These are phyloP conservation scores for Corythaeola cristata DNA, from an alignment of 2,113 vertebrate genomes.

Conservation along the genomic window DNA sequence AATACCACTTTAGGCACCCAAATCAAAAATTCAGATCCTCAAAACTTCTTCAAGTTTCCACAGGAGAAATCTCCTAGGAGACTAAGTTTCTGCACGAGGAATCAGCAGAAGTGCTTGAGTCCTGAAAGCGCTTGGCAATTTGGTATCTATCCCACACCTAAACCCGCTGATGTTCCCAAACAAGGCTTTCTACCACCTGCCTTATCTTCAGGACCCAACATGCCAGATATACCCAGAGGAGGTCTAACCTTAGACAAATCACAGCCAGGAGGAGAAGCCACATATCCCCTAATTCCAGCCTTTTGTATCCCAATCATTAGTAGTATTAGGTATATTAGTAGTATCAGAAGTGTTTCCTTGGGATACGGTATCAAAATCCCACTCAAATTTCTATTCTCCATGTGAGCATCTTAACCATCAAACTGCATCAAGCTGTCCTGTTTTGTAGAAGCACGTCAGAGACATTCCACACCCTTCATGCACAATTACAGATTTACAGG, in stretches of 20 bases:
- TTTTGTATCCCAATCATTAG: neutral
- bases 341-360: neutral
- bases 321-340: neutral
- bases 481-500: accelerated
- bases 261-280: neutral
- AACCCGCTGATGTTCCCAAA: neutral
- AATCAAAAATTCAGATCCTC: neutral
- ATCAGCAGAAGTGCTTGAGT: neutral
- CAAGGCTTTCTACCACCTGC: neutral
- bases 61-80: neutral
- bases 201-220: neutral
- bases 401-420: neutral
- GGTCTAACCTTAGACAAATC: neutral
- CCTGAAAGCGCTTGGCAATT: neutral
- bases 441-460: neutral
- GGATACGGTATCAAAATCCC: neutral
- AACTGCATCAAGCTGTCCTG: neutral
- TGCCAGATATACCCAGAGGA: accelerated
- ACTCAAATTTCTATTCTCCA: neutral
- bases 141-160: neutral
- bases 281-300: neutral
- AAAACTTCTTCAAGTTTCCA: neutral
- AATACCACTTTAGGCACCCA: neutral
- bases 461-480: neutral
- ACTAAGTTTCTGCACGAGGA: neutral